phyloP scores from a whole-genome alignment of 2,797 vertebrate genomes.

The Microhierax caerulescens region DNA sequence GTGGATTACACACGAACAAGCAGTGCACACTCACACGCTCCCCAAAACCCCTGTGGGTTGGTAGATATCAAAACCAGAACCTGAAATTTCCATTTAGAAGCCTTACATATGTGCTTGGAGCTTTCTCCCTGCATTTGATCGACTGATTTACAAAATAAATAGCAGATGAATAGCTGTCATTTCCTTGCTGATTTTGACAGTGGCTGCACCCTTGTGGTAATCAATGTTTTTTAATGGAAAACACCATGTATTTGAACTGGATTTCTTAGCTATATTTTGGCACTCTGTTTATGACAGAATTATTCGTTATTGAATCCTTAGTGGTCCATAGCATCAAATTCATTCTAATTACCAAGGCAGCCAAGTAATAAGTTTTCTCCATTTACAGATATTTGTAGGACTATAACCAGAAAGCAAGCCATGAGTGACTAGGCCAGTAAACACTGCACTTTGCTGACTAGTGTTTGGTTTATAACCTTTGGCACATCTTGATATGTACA shows the following conservation, averaged over 20 bases:
- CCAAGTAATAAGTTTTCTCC: constrained; percentile 29
- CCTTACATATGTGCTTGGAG: background rate
- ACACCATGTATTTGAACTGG: background rate
- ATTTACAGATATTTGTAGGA: constrained; percentile 48
- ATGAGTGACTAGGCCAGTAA: constrained; percentile 38
- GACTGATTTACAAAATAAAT: constrained; percentile 4
- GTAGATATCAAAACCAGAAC: constrained; percentile 25
- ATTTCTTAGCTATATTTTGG: constrained; percentile 11
- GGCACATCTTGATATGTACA: constrained; percentile 73
- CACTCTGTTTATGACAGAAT: constrained; percentile 30
- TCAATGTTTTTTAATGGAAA: constrained; percentile 23
- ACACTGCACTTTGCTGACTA: constrained; percentile 62
- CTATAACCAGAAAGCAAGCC: constrained; percentile 57
- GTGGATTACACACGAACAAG: background rate
- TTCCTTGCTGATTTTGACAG: background rate
- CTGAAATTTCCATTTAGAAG: background rate
- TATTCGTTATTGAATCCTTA: constrained; percentile 39
- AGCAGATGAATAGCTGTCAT: constrained; percentile 20
- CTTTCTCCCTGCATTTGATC: background rate
- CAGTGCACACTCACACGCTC: background rate
- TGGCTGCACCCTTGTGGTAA: background rate
- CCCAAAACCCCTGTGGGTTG: background rate
- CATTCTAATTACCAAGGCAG: constrained; percentile 51
- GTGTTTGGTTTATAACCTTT: constrained; percentile 73
- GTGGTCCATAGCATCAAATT: constrained; percentile 32